These are phyloP conservation scores for Amblyteles armatorius DNA, from an alignment of 2,888 invertebrate genomes.

Conservation along the genomic window DNA sequence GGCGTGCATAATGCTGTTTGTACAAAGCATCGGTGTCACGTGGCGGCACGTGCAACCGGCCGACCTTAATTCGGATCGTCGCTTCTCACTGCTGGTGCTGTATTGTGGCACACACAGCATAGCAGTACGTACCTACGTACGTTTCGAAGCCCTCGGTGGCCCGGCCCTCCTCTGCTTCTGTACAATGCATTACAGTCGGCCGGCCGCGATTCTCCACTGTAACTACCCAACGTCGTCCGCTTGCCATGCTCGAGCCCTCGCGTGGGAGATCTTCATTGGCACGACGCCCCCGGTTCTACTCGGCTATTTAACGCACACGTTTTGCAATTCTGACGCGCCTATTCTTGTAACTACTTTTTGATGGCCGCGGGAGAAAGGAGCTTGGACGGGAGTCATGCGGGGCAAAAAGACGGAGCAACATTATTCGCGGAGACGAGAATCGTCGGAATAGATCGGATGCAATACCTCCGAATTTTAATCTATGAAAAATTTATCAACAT, in stretches of 20 bases:
- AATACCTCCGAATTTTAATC: neutral
- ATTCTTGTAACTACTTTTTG: slow-evolving; percentile 50
- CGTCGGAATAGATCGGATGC: neutral
- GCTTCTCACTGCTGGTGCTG: slow-evolving; percentile 69
- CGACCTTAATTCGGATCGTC: slow-evolving; percentile 76
- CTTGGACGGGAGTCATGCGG: neutral
- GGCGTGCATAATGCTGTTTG: slow-evolving; percentile 84
- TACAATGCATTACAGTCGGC: slow-evolving; percentile 8
- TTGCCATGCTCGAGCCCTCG: slow-evolving; percentile 38
- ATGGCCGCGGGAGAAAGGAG: slow-evolving; percentile 24
- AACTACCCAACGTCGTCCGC: slow-evolving; percentile 30
- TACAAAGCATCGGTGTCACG: slow-evolving; percentile 81
- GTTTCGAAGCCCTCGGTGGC: slow-evolving; percentile 52
- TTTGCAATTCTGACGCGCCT: slow-evolving; percentile 45
- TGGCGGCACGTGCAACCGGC: slow-evolving; percentile 80
- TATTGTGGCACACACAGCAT: slow-evolving; percentile 29
- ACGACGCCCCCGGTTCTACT: slow-evolving; percentile 55
- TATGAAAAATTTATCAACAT: neutral
- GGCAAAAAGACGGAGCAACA: neutral
- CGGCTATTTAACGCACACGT: slow-evolving; percentile 44
- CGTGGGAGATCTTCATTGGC: slow-evolving; percentile 71
- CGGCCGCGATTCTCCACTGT: slow-evolving; percentile 28
- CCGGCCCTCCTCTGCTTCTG: slow-evolving; percentile 55
- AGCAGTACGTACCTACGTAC: slow-evolving; percentile 20
- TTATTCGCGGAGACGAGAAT: slow-evolving; percentile 9